These are phyloP conservation scores for Poecilia velifera DNA, from an alignment of 2,797 vertebrate species.

Conservation along the genomic window DNA sequence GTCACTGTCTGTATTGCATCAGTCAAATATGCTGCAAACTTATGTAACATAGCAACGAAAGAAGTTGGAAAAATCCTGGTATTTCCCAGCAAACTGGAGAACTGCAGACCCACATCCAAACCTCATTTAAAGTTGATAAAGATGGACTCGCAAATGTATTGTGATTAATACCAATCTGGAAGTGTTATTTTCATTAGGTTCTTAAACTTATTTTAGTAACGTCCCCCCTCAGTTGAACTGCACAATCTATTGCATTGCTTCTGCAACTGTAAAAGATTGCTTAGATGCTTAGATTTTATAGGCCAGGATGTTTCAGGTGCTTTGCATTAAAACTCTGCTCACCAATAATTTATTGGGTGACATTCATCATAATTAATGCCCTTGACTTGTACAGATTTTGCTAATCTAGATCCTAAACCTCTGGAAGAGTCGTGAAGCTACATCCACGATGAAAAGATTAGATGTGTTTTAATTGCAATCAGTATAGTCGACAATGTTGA, in stretches of 20 bases:
- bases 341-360: neutral
- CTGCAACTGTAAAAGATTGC: neutral
- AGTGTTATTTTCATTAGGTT: neutral
- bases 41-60: slow-evolving; percentile 30
- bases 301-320: neutral
- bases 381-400: neutral
- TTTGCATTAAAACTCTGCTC: neutral
- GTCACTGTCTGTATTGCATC: slow-evolving; percentile 53
- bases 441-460: neutral
- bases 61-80: slow-evolving; percentile 10
- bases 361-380: neutral
- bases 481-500: neutral
- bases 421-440: neutral
- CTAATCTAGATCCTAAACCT: neutral
- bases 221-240: neutral
- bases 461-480: neutral
- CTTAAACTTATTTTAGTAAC: neutral
- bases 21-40: slow-evolving; percentile 44
- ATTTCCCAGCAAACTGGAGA: slow-evolving; percentile 15
- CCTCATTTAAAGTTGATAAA: neutral
- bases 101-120: neutral
- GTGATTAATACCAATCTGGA: neutral
- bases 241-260: neutral
- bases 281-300: neutral
- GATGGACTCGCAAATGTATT: neutral